Base-by-base conservation (phyloP, 2,888 invertebrate genomes). In the Bhutanitis thaidina region DNA sequence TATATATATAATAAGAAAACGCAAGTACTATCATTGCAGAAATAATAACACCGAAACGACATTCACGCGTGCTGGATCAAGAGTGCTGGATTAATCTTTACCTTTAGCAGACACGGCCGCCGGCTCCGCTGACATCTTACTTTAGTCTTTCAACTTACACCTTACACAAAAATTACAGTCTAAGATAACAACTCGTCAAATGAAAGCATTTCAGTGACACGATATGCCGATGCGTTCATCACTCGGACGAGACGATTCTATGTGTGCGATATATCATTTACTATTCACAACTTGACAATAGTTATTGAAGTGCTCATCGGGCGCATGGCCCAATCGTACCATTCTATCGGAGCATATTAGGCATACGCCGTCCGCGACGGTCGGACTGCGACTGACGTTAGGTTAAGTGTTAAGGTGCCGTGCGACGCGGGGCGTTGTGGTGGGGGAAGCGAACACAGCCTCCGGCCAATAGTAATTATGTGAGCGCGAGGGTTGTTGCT, bases 391-490 rank as follows among this genome's bases (percentile, higher is more conserved):
- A 86, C 84, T 86, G 74, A 55, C 38, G 48, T 52, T 12, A 12
- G 5, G 13, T 15, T 5, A 20, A 3, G 20, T 3, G 20, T 5
- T 20, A 3, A 20, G 2, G 20, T 3, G 20, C 12, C 30, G 43
- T 47, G 29, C 58, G 61, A 53, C 65, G 53, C 49, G 52, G 48
- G 30, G 52, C 59, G 56, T 56, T 61, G 60, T 65, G 62, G 66
- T 50, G 61, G 65, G 64, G 64, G 64, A 67, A 72, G 77, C 74
- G 76, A 77, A 62, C 80, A 74, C 84, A 86, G 82, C 84, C 85
- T 82, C 85, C 81, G 59, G 72, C 77, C 80, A 71, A 80, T 77
- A 79, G 79, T 69, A 82, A 84, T 85, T 86, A 85, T 74, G 72
- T 83, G 85, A 79, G 74, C 61, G 57, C 69, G 72, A 72, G 85